Evolutionary conservation across 1,140 invertebrate genomes (phyloP), one percentile per base, ranked within the genome.

Genomic region (Ostrea denselamellosa): DNA sequence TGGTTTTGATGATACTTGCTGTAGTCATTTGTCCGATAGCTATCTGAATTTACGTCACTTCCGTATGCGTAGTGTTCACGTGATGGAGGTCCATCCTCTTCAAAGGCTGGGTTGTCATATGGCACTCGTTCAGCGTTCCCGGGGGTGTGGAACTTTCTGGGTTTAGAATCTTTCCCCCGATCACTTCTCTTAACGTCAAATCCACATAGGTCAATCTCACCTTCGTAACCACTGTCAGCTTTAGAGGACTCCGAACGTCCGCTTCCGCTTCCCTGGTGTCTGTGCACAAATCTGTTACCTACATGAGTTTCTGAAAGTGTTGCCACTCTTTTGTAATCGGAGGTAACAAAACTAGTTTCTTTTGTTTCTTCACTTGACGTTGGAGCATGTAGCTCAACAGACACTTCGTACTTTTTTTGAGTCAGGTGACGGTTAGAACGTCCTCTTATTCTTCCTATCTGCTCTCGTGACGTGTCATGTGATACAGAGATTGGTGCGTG

Each of bases 171-270:
- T 25, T 77, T 77, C 8, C 68, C 68, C 28, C 68, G 9, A 25
- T 9, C 68, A 25, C 28, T 14, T 77, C 28, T 77, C 25, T 77
- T 22, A 7, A 34, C 68, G 1, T 77, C 68, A 77, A 77, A 77
- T 12, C 68, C 68, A 14, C 68, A 25, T 14, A 14, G 34, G 22
- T 77, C 68, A 77, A 77, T 14, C 25, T 77, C 68, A 25, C 68
- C 68, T 10, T 77, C 68, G 14, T 77, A 77, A 34, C 68, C 68
- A 77, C 68, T 77, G 12, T 77, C 68, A 28, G 68, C 68, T 77
- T 77, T 77, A 44, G 68, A 77, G 25, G 68, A 77, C 28, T 77
- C 68, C 25, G 68, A 77, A 77, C 68, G 68, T 12, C 68, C 68
- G 28, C 68, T 77, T 77, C 68, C 68, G 9, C 68, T 77, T 10